These are phyloP conservation scores for Physella acuta DNA, from an alignment of 1,140 invertebrate genomes.

Conservation along the genomic window DNA sequence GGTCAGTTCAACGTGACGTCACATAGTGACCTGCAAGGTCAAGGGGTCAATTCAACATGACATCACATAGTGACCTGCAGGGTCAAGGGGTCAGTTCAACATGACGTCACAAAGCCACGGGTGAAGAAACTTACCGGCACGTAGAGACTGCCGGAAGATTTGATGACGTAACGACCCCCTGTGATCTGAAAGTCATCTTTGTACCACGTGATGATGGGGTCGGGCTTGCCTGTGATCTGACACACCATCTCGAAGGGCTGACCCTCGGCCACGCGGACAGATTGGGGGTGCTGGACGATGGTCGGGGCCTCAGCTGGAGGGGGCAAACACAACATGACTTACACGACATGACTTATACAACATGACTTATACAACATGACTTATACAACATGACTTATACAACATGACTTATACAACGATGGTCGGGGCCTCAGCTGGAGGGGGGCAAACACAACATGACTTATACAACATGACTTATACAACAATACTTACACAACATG, in stretches of 20 bases:
- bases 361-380: no score
- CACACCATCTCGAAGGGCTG: slow-evolving; percentile 26
- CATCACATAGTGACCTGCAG: no score
- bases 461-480: no score
- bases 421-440: not conserved
- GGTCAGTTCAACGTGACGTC: not conserved
- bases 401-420: no score
- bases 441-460: not conserved
- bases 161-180: slow-evolving; percentile 32
- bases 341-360: no score
- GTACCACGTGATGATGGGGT: slow-evolving; percentile 35
- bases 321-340: no score
- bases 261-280: slow-evolving; percentile 28
- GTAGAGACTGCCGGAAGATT: not conserved
- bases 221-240: slow-evolving; percentile 33
- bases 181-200: slow-evolving; percentile 27
- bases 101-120: not conserved
- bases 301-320: slow-evolving; percentile 8
- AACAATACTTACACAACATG: no score
- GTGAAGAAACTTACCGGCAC: slow-evolving; percentile 9
- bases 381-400: no score
- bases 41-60: no score
- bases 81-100: not conserved
- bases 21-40: not conserved
- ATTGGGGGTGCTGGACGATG: not conserved